These are phyloP conservation scores for Listrodromus nycthemerus DNA, from an alignment of 2,888 invertebrate species.

Conservation along the genomic window DNA sequence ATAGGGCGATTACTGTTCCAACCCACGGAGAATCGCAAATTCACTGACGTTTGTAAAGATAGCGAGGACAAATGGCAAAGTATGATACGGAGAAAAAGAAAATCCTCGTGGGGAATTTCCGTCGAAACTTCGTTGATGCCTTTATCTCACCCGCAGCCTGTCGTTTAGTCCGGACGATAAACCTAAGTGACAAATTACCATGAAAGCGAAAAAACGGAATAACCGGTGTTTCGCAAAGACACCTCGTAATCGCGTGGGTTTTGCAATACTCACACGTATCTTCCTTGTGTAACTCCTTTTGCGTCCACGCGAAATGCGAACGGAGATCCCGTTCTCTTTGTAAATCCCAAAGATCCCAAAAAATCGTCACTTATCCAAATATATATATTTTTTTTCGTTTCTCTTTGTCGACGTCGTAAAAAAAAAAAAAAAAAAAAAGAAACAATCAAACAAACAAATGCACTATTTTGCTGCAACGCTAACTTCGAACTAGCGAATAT, in stretches of 20 bases:
- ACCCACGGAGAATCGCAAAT: neutral
- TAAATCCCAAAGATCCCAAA: constrained; percentile 42
- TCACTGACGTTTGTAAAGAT: neutral
- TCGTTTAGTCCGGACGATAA: neutral
- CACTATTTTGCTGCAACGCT: neutral
- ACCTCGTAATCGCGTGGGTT: neutral
- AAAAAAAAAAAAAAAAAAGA: neutral
- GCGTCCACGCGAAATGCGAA: neutral
- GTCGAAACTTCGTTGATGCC: neutral
- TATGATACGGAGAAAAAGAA: neutral
- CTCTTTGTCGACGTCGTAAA: neutral
- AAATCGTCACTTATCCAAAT: constrained; percentile 13
- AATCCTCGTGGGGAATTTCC: neutral
- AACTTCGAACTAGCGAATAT: neutral
- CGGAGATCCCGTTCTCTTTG: neutral
- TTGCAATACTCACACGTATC: constrained; percentile 45
- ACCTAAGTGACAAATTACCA: constrained; percentile 15
- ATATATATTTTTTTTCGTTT: neutral
- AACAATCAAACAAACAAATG: neutral
- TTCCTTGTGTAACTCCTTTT: neutral
- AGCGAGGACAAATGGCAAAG: neutral
- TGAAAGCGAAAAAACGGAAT: neutral
- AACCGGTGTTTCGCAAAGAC: neutral
- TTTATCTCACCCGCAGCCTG: constrained; percentile 47
- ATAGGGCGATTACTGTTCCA: neutral